Evolutionary conservation across 2,797 vertebrate species (phyloP), one percentile per base, ranked within the genome.

Genomic region (Schizothorax lantsangensis): DNA sequence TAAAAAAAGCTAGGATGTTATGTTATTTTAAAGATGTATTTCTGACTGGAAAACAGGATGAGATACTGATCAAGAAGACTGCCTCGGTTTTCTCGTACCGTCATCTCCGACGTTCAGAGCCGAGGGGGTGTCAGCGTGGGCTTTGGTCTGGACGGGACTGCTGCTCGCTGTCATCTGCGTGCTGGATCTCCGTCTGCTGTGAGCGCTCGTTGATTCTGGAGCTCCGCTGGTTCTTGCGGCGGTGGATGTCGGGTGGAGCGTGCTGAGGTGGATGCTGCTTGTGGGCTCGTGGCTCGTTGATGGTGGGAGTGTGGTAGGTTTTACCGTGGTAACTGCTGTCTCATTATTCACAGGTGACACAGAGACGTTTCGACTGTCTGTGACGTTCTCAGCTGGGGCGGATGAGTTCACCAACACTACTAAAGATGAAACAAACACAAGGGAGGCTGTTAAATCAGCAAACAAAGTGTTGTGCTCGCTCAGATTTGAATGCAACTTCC

Each of bases 71-170:
- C 17, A 71, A 9, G 33, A 71, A 33, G 33, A 69, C 17, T 69
- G 54, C 21, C 36, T 14, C 0, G 52, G 73, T 52, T 12, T 66
- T 84, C 45, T 71, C 89, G 93, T 91, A 95, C 95, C 86, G 23
- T 91, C 87, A 0, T 91, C 93, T 45, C 90, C 86, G 8, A 93
- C 88, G 8, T 93, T 95, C 81, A 94, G 94, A 90, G 93, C 89
- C 10, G 94, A 92, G 3, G 91, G 91, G 4, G 17, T 89, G 47
- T 90, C 79, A 0, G 14, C 52, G 0, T 73, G 91, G 23, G 43
- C 0, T 75, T 89, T 91, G 71, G 90, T 15, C 73, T 89, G 87
- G 59, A 91, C 3, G 15, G 91, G 59, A 79, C 89, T 49, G 85
- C 77, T 90, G 88, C 47, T 88, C 36, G 68, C 43, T 14, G 43